phyloP scores from a whole-genome alignment of 1,140 invertebrate genomes.

The Oryctes rhinoceros region DNA sequence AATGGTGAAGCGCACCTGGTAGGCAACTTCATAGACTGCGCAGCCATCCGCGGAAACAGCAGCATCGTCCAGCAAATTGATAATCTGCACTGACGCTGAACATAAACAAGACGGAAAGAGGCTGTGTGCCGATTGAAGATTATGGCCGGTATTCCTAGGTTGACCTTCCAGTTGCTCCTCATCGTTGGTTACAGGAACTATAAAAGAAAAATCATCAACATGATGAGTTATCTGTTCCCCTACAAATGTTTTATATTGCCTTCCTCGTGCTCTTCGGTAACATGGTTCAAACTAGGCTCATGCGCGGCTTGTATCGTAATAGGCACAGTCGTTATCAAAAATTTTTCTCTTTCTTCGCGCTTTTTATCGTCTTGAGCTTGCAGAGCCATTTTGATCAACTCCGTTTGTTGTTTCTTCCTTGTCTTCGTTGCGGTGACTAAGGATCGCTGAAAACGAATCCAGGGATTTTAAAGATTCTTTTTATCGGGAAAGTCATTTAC shows the following conservation, averaged over 20 bases:
- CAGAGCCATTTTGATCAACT: constrained; percentile 93
- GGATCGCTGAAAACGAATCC: constrained; percentile 76
- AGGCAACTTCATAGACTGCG: constrained; percentile 89
- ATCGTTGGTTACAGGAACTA: constrained; percentile 58
- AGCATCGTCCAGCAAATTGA: constrained; percentile 94
- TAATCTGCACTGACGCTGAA: constrained; percentile 93
- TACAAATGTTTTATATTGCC: constrained; percentile 61
- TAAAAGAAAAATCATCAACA: not conserved
- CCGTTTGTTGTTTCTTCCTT: constrained; percentile 97
- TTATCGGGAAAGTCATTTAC: constrained; percentile 67
- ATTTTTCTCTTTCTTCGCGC: constrained; percentile 92
- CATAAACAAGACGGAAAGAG: constrained; percentile 97
- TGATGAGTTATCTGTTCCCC: not conserved
- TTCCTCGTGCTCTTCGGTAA: constrained; percentile 87
- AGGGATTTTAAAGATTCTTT: not conserved
- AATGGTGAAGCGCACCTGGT: constrained; percentile 69
- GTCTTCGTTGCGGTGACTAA: constrained; percentile 98
- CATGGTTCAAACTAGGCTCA: constrained; percentile 91
- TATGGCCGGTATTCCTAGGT: constrained; percentile 74
- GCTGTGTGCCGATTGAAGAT: constrained; percentile 89
- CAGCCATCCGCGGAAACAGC: constrained; percentile 94
- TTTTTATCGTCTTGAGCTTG: constrained; percentile 96
- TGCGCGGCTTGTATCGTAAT: constrained; percentile 95
- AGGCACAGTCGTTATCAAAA: constrained; percentile 95
- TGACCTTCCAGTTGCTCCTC: constrained; percentile 77